Evolutionary conservation across 2,797 vertebrate species (phyloP), one percentile per base, ranked within the genome.

Genomic region (Dendrocincla tyrannina): DNA sequence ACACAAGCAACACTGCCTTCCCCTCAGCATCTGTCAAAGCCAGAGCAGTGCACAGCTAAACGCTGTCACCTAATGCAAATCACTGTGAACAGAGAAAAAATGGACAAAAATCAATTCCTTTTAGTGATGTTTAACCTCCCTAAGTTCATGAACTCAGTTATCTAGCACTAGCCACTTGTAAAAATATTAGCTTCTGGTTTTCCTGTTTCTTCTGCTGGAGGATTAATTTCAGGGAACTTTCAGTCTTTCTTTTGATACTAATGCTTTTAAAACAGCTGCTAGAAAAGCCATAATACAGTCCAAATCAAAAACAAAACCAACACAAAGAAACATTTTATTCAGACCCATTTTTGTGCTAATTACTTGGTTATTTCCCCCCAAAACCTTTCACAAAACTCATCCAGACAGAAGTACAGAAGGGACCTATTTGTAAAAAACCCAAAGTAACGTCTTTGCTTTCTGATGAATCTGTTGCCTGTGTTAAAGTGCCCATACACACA

Each of bases 101-200:
- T 3, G 13, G 39, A 85, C 28, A 62, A 63, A 90, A 85, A 53
- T 64, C 60, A 67, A 53, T 75, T 84, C 86, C 88, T 91, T 95
- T 89, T 50, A 80, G 86, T 62, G 49, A 92, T 17, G 28, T 88
- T 67, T 69, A 91, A 79, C 80, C 85, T 95, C 63, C 41, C 37
- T 16, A 89, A 97, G 96, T 97, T 98, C 97, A 94, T 56, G 96
- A 98, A 98, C 96, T 95, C 81, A 44, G 89, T 97, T 97, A 97
- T 97, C 97, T 97, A 96, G 86, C 91, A 96, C 93, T 95, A 95
- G 93, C 95, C 97, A 97, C 91, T 94, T 96, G 94, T 89, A 94
- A 95, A 96, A 97, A 96, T 93, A 95, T 96, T 97, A 96, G 93
- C 94, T 95, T 93, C 95, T 96, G 79, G 89, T 96, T 97, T 95